Conservation (phyloP, 2,888 invertebrate species). For the Pasiphila rectangulata region DNA sequence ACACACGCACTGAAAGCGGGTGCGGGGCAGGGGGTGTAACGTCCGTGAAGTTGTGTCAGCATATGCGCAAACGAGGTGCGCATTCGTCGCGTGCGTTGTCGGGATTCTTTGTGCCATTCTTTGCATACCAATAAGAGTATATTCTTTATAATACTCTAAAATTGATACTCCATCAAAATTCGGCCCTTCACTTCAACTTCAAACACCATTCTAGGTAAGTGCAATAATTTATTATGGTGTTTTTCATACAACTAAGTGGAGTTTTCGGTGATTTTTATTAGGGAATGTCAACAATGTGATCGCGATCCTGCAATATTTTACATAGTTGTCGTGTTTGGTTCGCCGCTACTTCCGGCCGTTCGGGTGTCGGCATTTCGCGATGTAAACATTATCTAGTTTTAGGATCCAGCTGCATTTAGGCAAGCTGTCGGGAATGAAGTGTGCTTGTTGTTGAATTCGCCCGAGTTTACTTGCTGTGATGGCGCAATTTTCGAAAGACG, state of each 20-base stretch:
- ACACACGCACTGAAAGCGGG: slow-evolving; percentile 62
- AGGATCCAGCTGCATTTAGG: slow-evolving; percentile 66
- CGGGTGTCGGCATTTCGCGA: slow-evolving; percentile 79
- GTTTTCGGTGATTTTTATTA: slow-evolving; percentile 83
- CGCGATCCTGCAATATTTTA: slow-evolving; percentile 89
- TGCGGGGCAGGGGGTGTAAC: slow-evolving; percentile 77
- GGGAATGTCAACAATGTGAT: slow-evolving; percentile 88
- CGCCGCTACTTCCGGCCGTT: slow-evolving; percentile 81
- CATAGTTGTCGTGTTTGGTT: slow-evolving; percentile 88
- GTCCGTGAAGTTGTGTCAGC: slow-evolving; percentile 85
- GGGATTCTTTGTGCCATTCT: slow-evolving; percentile 98
- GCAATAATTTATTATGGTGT: slow-evolving; percentile 76
- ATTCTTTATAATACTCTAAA: slow-evolving; percentile 86
- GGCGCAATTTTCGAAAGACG: slow-evolving; percentile 83
- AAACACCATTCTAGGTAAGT: slow-evolving; percentile 87
- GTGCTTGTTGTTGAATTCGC: slow-evolving; percentile 80
- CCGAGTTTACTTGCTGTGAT: slow-evolving; percentile 79
- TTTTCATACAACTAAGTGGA: slow-evolving; percentile 83
- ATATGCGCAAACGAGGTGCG: slow-evolving; percentile 91
- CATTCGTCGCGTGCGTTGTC: slow-evolving; percentile 94
- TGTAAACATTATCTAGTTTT: slow-evolving; percentile 80
- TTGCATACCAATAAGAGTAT: slow-evolving; percentile 93
- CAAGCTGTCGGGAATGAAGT: slow-evolving; percentile 75
- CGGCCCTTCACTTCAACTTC: slow-evolving; percentile 83
- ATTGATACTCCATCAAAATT: slow-evolving; percentile 84